Conservation (phyloP, 2,888 invertebrate species). For the Machimus atricapillus region DNA sequence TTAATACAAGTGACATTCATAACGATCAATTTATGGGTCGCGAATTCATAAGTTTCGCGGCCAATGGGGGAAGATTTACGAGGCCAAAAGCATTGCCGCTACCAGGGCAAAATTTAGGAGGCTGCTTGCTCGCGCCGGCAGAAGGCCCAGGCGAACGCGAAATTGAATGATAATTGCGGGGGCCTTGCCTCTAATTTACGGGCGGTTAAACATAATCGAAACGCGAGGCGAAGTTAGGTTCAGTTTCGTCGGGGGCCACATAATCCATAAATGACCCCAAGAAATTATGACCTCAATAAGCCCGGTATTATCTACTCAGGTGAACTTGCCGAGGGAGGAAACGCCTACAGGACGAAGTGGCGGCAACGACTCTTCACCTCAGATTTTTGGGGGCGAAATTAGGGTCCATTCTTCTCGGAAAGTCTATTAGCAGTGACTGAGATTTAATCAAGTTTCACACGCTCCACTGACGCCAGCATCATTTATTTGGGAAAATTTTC, state of each 20-base stretch:
- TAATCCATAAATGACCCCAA: background rate
- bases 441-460: background rate
- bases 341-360: background rate
- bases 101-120: background rate
- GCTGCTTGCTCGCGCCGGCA: background rate
- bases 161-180: slow-evolving; percentile 16
- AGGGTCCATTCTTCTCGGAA: background rate
- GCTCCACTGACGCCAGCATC: background rate
- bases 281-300: background rate
- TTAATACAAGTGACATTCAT: background rate
- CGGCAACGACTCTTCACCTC: background rate
- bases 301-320: background rate
- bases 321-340: background rate
- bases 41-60: background rate
- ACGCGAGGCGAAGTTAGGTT: background rate
- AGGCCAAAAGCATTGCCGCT: background rate
- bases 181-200: background rate
- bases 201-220: slow-evolving; percentile 9
- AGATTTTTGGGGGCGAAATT: background rate
- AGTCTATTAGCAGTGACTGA: background rate
- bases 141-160: background rate
- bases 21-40: background rate
- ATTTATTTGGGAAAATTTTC: background rate
- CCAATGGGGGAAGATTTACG: slow-evolving; percentile 1
- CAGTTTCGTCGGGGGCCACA: background rate